A percentile compares a stretch with the other conserved stretches of the same genome.
Conservation (phyloP, 2,113 vertebrate species). For the Pristiophorus japonicus region DNA sequence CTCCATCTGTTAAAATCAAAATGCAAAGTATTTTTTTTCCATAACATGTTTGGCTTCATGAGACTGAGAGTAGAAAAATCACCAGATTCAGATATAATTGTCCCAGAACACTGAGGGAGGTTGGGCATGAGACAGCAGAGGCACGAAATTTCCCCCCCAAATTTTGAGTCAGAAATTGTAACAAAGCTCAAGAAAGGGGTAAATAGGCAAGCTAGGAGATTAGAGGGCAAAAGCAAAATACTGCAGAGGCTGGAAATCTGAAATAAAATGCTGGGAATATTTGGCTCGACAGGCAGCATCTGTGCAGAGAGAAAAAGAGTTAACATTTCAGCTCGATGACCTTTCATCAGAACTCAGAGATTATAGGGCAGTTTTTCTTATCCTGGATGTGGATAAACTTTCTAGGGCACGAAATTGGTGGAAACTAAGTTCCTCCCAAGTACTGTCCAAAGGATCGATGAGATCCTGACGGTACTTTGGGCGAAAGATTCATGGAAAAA, state of each 20-base stretch:
- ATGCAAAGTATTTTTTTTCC: not conserved
- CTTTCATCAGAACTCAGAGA: not conserved
- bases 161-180: not conserved
- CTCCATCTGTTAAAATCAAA: not conserved
- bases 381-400: not conserved
- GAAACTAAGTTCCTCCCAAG: too few species aligned
- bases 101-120: not conserved
- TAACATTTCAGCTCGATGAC: not conserved
- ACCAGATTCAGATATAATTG: not conserved
- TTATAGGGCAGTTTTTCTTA: not conserved
- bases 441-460: too few species aligned
- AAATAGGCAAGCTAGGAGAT: not conserved
- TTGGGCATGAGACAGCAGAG: not conserved
- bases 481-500: too few species aligned
- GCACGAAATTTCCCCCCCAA: not conserved
- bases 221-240: not conserved
- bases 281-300: not conserved
- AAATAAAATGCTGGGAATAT: not conserved
- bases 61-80: not conserved
- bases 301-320: not conserved
- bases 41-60: not conserved
- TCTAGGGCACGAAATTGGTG: too few species aligned
- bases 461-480: too few species aligned
- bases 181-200: not conserved
- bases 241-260: too few species aligned